Conservation (phyloP, 1,140 invertebrate species). For the Drosophila virilis region DNA sequence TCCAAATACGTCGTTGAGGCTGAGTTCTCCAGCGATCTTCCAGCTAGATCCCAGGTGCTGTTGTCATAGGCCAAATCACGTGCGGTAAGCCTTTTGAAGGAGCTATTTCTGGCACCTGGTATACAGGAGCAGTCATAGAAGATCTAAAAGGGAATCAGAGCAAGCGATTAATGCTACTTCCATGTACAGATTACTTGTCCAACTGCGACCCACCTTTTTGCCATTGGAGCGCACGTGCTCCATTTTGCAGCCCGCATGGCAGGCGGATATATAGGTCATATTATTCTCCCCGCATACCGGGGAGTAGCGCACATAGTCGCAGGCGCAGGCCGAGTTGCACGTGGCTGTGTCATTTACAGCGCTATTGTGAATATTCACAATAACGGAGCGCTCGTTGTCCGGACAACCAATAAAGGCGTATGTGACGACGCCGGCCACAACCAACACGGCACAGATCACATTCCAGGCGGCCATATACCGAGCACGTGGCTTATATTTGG, state of each 20-base stretch:
- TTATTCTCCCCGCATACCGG: conserved; percentile 88
- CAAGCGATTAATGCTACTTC: not conserved
- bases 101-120: conserved; percentile 35
- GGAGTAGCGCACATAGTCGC: conserved; percentile 89
- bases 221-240: conserved; percentile 74
- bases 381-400: conserved; percentile 83
- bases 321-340: conserved; percentile 88
- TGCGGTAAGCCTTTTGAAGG: conserved; percentile 63
- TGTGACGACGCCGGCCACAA: conserved; percentile 87
- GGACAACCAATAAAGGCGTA: conserved; percentile 90
- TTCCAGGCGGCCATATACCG: conserved; percentile 90
- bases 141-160: conserved; percentile 54
- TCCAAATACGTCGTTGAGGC: conserved; percentile 34
- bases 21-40: not conserved
- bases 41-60: conserved; percentile 19
- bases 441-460: conserved; percentile 88
- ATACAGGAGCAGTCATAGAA: conserved; percentile 87
- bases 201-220: conserved; percentile 72
- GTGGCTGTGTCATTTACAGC: conserved; percentile 84
- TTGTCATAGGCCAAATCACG: conserved; percentile 54
- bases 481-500: conserved; percentile 88
- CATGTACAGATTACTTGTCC: too few species aligned
- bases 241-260: conserved; percentile 88
- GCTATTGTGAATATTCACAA: conserved; percentile 74
- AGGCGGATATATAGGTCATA: conserved; percentile 89